These are phyloP conservation scores for Chaunax sp. DNA, from an alignment of 2,797 vertebrate genomes.

Conservation along the genomic window DNA sequence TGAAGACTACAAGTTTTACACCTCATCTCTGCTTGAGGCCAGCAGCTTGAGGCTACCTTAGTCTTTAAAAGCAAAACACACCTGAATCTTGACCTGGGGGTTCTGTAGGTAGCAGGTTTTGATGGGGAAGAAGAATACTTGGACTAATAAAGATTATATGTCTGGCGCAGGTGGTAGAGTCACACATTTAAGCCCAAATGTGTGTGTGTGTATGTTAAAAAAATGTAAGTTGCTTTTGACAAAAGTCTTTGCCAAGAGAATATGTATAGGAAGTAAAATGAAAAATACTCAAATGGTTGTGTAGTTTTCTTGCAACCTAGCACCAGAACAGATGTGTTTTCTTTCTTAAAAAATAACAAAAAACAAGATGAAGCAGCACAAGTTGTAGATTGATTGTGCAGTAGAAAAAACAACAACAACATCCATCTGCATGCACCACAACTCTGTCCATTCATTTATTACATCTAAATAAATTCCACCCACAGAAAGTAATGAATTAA, in stretches of 20 bases:
- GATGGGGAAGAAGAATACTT: not conserved
- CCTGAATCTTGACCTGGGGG: not conserved
- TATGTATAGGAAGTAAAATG: not conserved
- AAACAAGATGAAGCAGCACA: not conserved
- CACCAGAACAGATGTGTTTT: not conserved
- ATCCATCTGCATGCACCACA: not conserved
- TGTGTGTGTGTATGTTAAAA: not conserved
- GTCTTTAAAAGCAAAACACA: not conserved
- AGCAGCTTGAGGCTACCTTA: not conserved
- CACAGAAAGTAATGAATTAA: constrained; percentile 26
- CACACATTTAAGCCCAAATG: too few species aligned
- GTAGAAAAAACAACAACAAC: constrained; percentile 11
- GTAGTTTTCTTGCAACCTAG: not conserved
- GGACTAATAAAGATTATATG: not conserved
- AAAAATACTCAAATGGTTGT: too few species aligned
- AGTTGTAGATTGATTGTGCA: constrained; percentile 9
- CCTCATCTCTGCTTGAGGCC: not conserved
- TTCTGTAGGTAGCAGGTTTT: not conserved
- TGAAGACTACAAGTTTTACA: not conserved
- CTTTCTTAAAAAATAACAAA: not conserved
- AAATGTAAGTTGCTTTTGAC: not conserved
- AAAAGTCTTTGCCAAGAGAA: not conserved
- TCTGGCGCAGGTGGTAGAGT: too few species aligned
- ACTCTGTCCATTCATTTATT: constrained; percentile 6
- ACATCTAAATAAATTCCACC: constrained; percentile 2